Conservation (phyloP, 2,888 invertebrate genomes). For the Pachydiplax longipennis region DNA sequence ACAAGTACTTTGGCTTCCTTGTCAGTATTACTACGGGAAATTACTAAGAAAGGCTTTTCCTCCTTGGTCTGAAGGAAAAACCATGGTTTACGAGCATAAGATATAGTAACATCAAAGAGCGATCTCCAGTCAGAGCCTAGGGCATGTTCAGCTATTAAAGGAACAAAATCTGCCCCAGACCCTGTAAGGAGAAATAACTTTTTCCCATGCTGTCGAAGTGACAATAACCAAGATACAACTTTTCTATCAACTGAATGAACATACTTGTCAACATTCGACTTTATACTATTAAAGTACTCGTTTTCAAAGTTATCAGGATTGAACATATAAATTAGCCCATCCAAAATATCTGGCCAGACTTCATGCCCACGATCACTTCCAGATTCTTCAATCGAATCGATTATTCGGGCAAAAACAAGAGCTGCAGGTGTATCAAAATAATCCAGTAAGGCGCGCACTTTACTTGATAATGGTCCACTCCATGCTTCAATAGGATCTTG, state of each 20-base stretch:
- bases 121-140: constrained; percentile 72
- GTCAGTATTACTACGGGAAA: constrained; percentile 58
- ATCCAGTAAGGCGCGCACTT: constrained; percentile 72
- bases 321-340: constrained; percentile 69
- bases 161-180: constrained; percentile 74
- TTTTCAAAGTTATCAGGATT: constrained; percentile 65
- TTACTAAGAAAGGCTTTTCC: constrained; percentile 50
- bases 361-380: constrained; percentile 55
- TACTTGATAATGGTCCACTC: constrained; percentile 68
- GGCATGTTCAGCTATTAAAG: constrained; percentile 68
- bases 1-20: constrained; percentile 57
- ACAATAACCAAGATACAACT: constrained; percentile 64
- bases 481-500: constrained; percentile 66
- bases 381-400: constrained; percentile 69
- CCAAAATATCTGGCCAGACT: constrained; percentile 72
- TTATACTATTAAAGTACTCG: constrained; percentile 69
- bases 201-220: constrained; percentile 64
- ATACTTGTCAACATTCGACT: constrained; percentile 66
- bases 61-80: constrained; percentile 66
- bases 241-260: constrained; percentile 62
- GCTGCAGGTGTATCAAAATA: constrained; percentile 76
- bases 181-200: constrained; percentile 75
- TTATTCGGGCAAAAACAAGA: constrained; percentile 70
- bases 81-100: constrained; percentile 76
- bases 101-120: constrained; percentile 71